Base-by-base conservation (phyloP, 2,888 invertebrate genomes). In the Dynastes hyllus region DNA sequence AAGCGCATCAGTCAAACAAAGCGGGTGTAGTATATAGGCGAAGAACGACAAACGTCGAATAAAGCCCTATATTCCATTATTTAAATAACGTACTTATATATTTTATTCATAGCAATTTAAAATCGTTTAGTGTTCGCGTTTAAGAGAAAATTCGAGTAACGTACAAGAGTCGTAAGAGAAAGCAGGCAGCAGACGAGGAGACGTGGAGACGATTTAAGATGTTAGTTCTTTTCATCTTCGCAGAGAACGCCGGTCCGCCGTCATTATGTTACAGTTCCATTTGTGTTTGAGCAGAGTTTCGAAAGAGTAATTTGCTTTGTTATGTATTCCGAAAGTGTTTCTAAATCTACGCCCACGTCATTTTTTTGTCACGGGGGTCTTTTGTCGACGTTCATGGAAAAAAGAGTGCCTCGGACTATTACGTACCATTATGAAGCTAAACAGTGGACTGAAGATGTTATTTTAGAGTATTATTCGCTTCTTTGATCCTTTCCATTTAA, bases 221-320 rank as follows among this genome's bases (percentile, higher is more conserved):
- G 80, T 80, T 79, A 69, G 79, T 77, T 77, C 81, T 82, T 82
- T 83, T 82, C 84, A 84, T 83, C 83, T 80, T 78, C 63, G 51
- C 3, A 55, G 73, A 32, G 65, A 76, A 61, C 75, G 73, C 22
- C 55, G 80, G 79, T 80, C 80, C 81, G 82, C 79, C 81, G 83
- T 83, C 83, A 83, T 84, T 84, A 82, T 80, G 81, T 81, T 81
- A 80, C 83, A 81, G 81, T 82, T 82, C 81, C 81, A 84, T 81
- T 82, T 83, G 81, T 82, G 77, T 79, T 80, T 79, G 80, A 81
- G 80, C 61, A 76, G 80, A 81, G 80, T 80, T 80, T 80, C 71
- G 83, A 81, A 82, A 81, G 83, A 84, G 84, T 85, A 84, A 85
- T 85, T 85, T 83, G 85, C 85, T 85, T 85, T 85, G 84, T 85